These are phyloP conservation scores for Zaprionus taronus DNA, from an alignment of 1,140 invertebrate genomes.

Conservation along the genomic window DNA sequence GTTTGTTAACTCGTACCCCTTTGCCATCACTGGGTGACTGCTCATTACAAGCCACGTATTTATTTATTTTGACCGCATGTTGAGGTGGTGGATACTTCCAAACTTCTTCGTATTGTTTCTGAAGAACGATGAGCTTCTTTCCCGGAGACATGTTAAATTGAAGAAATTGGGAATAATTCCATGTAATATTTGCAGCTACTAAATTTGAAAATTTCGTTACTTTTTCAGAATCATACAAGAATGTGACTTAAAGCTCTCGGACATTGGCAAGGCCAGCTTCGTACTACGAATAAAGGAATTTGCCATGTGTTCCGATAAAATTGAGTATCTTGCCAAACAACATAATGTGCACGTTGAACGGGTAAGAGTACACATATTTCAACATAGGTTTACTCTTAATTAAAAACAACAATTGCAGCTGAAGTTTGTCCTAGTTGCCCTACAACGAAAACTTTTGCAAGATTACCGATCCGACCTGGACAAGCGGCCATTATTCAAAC, in stretches of 20 bases:
- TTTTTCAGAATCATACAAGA: slow-evolving; percentile 83
- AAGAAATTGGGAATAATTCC: neutral
- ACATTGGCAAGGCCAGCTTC: slow-evolving; percentile 85
- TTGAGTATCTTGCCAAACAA: slow-evolving; percentile 82
- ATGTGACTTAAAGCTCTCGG: slow-evolving; percentile 83
- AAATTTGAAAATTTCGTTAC: slow-evolving; percentile 35
- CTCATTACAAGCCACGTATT: slow-evolving; percentile 40
- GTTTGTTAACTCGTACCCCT: neutral
- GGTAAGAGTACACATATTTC: slow-evolving; percentile 33
- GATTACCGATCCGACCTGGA: slow-evolving; percentile 88
- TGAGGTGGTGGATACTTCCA: slow-evolving; percentile 56
- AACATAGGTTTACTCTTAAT: neutral
- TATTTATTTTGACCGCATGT: slow-evolving; percentile 15
- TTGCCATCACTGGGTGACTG: slow-evolving; percentile 23
- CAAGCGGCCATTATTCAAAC: slow-evolving; percentile 89
- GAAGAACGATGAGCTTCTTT: slow-evolving; percentile 33
- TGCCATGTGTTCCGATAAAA: slow-evolving; percentile 39
- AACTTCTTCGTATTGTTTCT: slow-evolving; percentile 40
- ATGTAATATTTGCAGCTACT: neutral
- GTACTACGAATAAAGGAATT: slow-evolving; percentile 84
- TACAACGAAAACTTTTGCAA: slow-evolving; percentile 87
- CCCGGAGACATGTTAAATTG: slow-evolving; percentile 19
- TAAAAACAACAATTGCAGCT: slow-evolving; percentile 71
- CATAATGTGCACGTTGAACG: slow-evolving; percentile 86
- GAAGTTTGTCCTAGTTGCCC: slow-evolving; percentile 88